A percentile compares a stretch with the other conserved stretches of the same genome.
Conservation (phyloP, 1,140 invertebrate species). For the Choristoneura fumiferana region DNA sequence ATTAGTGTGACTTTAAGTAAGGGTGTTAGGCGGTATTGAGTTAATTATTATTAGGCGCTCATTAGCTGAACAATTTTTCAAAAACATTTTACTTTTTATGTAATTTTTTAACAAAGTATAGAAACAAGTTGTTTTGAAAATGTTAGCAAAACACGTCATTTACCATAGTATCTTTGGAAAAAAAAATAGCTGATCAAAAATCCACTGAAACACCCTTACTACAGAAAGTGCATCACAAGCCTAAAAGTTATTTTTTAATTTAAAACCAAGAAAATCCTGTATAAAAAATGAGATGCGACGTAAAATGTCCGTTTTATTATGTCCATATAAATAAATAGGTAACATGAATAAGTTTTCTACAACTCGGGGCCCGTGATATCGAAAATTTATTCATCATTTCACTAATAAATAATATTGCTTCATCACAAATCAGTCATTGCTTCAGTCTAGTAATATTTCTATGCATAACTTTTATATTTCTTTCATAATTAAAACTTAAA, state of each 20-base stretch:
- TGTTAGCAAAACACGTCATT: too few relatives aligned
- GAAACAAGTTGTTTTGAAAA: too few relatives aligned
- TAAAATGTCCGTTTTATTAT: neutral
- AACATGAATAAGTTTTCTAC: neutral
- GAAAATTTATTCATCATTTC: conserved; percentile 28
- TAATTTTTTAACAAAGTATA: too few relatives aligned
- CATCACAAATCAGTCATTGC: conserved; percentile 70
- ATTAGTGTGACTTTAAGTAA: too few relatives aligned
- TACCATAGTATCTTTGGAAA: too few relatives aligned
- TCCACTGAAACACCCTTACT: too few relatives aligned
- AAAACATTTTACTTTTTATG: too few relatives aligned
- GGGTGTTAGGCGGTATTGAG: too few relatives aligned
- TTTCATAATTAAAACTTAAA: conserved; percentile 16
- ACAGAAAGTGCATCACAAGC: too few relatives aligned
- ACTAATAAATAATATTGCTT: conserved; percentile 77
- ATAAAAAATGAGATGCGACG: neutral
- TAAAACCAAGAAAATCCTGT: neutral
- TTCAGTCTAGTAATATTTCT: conserved; percentile 62
- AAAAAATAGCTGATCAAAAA: too few relatives aligned
- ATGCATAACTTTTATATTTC: conserved; percentile 36
- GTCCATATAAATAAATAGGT: conserved; percentile 8
- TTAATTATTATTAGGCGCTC: too few relatives aligned
- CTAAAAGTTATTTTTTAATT: neutral
- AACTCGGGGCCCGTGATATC: neutral
- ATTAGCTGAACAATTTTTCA: too few relatives aligned